A percentile compares a stretch with the other conserved stretches of the same genome.
These are phyloP conservation scores for Drosophila ficusphila DNA, from an alignment of 1,140 invertebrate genomes.

Conservation along the genomic window DNA sequence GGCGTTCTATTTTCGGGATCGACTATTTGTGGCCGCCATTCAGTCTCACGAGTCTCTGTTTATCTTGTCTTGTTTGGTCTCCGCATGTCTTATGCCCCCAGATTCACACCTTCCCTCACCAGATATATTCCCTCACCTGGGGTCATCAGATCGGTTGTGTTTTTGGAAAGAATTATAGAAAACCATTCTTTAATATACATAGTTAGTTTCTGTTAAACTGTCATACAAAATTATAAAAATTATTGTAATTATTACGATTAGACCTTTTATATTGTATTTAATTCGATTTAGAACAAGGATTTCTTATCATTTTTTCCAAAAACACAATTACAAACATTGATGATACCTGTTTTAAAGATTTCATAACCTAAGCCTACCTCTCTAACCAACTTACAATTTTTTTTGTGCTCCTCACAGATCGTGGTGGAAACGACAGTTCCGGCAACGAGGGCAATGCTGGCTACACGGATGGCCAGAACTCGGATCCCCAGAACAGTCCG, in stretches of 20 bases:
- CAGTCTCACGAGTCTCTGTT: constrained; percentile 34
- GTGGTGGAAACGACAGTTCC: constrained; percentile 80
- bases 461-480: constrained; percentile 77
- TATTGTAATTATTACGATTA: too few species aligned
- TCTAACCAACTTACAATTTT: background rate
- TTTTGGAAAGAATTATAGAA: background rate
- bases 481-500: constrained; percentile 84
- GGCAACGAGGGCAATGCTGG: constrained; percentile 80
- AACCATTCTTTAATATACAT: background rate
- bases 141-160: constrained; percentile 12
- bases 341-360: background rate
- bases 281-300: too few species aligned
- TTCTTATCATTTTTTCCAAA: background rate
- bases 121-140: background rate
- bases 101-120: constrained; percentile 7
- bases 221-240: too few species aligned
- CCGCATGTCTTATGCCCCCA: constrained; percentile 29
- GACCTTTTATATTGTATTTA: too few species aligned
- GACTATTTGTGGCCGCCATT: constrained; percentile 29
- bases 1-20: constrained; percentile 33
- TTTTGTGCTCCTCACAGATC: constrained; percentile 58
- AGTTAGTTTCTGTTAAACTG: too few species aligned
- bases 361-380: background rate
- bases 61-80: constrained; percentile 30
- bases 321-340: background rate